Evolutionary conservation across 2,888 invertebrate species (phyloP).

Genomic region (Sminthurinus aureus): DNA sequence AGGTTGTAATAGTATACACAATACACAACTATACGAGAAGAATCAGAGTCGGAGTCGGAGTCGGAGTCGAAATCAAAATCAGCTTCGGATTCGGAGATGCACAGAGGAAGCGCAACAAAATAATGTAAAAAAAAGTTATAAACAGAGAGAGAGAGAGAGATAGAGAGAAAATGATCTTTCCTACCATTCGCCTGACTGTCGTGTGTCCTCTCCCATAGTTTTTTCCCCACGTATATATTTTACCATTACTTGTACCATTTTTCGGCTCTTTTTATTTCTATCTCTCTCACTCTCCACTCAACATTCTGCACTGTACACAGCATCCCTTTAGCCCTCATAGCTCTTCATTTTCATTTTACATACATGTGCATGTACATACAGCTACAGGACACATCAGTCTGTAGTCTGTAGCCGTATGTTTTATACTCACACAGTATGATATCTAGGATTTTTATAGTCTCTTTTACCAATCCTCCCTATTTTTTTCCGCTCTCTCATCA

Average conservation of each 20-base stretch:
- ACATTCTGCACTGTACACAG: neutral
- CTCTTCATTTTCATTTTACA: slow-evolving; percentile 1
- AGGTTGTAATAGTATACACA: too few species aligned
- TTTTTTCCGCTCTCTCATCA: neutral
- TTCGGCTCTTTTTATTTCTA: slow-evolving; percentile 39
- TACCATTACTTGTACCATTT: slow-evolving; percentile 26
- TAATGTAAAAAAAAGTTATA: neutral
- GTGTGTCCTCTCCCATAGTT: slow-evolving; percentile 40
- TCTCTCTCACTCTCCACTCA: slow-evolving; percentile 4
- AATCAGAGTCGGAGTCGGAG: too few species aligned
- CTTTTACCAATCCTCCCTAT: neutral
- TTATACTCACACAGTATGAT: neutral
- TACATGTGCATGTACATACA: neutral
- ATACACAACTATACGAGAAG: too few species aligned
- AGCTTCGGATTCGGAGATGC: too few species aligned
- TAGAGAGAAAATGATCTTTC: slow-evolving; percentile 24
- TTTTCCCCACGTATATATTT: slow-evolving; percentile 13
- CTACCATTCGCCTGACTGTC: slow-evolving; percentile 28
- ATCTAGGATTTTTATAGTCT: neutral
- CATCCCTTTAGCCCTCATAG: slow-evolving; percentile 5
- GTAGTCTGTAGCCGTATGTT: neutral
- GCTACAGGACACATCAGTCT: neutral
- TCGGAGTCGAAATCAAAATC: too few species aligned
- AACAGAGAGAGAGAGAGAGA: neutral
- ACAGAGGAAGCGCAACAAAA: too few species aligned